Base-by-base conservation (phyloP, 1,140 invertebrate genomes). In the Tetragnatha versicolor region DNA sequence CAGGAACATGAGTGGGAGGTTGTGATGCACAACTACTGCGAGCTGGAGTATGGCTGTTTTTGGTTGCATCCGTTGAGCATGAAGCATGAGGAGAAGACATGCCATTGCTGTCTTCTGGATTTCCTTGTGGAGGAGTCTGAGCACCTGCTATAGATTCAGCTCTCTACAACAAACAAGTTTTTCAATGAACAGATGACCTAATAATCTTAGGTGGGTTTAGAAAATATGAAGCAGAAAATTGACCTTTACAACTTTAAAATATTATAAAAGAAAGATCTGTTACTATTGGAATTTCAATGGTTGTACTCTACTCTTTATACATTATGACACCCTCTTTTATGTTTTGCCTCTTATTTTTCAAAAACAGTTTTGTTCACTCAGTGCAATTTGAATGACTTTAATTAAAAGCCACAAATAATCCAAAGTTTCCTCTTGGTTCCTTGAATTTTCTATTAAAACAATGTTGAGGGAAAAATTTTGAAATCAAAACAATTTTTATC, bases 1-100 rank as follows among this genome's bases (percentile, higher is more conserved):
- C 77, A 39, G 77, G 61, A 66, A 79, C 76, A 61, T 79, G 76
- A 35, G 76, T 79, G 12, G 73, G 61, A n/a, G 73, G 73, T 29
- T 77, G 73, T 35, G 31, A 42, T 17, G 65, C 25, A 14, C 31
- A 25, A 3, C 49, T 69, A 9, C 25, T 37, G 4, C 76, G 49
- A 20, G 76, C 49, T 25, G 76, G 65, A 5, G 76, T 60, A 60
- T 79, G 76, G 29, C 45, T 66, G 9, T 7, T 65, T 42, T 77
- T 77, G 1, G 60, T 25, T 29, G 60, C 25, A 29, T 65, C 73
- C 6, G 60, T 20, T 47, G 63, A 66, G 47, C 63, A 66, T 4
- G 33, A 35, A 29, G 58, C 33, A 20, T 55, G 47, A 31, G 61
- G 37, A 33, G 73, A 51, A 20, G 60, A 29, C 29, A 66, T 42